Evolutionary conservation across 2,888 invertebrate genomes (phyloP).

Genomic region (Drosophila atroscutellata): DNA sequence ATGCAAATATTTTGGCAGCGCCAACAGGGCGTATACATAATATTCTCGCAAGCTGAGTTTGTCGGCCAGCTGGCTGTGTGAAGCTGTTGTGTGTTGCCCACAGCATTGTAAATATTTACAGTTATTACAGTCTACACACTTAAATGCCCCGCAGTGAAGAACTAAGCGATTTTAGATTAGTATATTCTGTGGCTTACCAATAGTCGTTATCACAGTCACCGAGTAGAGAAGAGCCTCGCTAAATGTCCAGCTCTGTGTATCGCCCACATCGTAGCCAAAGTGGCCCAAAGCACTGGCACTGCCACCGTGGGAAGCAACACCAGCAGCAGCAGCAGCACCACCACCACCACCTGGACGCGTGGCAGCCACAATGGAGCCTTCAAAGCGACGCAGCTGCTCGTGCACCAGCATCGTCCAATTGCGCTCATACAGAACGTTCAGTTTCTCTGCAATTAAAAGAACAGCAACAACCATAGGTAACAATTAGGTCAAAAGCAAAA

Average conservation of each 20-base stretch:
- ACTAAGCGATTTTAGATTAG: constrained; percentile 21
- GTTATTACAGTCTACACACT: constrained; percentile 48
- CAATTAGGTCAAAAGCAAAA: constrained; percentile 37
- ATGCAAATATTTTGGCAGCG: constrained; percentile 66
- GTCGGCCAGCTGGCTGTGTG: constrained; percentile 15
- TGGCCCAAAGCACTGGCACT: constrained; percentile 66
- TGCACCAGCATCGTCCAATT: constrained; percentile 94
- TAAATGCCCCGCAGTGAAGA: constrained; percentile 31
- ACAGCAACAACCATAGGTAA: neutral
- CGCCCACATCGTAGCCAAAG: constrained; percentile 66
- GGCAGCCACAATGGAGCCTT: constrained; percentile 91
- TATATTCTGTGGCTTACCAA: constrained; percentile 87
- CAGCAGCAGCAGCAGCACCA: constrained; percentile 8
- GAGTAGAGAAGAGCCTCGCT: constrained; percentile 93
- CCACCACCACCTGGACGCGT: constrained; percentile 86
- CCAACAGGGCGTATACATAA: constrained; percentile 65
- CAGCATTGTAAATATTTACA: constrained; percentile 66
- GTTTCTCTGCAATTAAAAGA: constrained; percentile 87
- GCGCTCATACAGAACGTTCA: constrained; percentile 92
- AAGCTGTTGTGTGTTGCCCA: constrained; percentile 17
- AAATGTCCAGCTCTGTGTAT: constrained; percentile 89
- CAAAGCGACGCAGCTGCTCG: constrained; percentile 91
- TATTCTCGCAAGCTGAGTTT: constrained; percentile 24
- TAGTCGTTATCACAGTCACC: constrained; percentile 94
- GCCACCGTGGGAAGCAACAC: constrained; percentile 28